These are phyloP conservation scores for Cephus cinctus DNA, from an alignment of 1,140 invertebrate species.

Conservation along the genomic window DNA sequence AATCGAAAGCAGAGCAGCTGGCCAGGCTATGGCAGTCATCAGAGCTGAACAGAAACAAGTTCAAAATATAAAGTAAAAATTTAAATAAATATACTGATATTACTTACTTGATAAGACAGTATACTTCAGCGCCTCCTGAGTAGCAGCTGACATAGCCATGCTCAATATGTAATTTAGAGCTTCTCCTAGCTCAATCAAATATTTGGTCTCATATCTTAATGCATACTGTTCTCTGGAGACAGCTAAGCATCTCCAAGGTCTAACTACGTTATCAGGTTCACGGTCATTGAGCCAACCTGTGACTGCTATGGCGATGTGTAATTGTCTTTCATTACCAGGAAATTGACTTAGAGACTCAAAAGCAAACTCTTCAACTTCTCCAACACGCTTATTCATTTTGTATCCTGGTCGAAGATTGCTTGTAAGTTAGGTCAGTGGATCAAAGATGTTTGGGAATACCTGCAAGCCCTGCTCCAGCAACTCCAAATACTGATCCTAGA, in stretches of 20 bases:
- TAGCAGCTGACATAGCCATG: slow-evolving; percentile 67
- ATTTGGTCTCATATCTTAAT: slow-evolving; percentile 68
- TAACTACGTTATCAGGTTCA: slow-evolving; percentile 51
- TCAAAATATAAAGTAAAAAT: not conserved
- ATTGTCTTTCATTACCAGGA: slow-evolving; percentile 45
- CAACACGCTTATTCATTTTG: slow-evolving; percentile 73
- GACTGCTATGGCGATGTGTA: slow-evolving; percentile 68
- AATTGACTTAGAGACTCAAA: slow-evolving; percentile 59
- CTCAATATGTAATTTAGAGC: slow-evolving; percentile 66
- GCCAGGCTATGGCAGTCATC: slow-evolving; percentile 70
- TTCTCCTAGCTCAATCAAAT: slow-evolving; percentile 66
- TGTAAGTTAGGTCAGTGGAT: not conserved
- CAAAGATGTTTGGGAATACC: slow-evolving; percentile 43
- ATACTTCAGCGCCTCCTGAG: slow-evolving; percentile 74
- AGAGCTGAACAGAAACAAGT: slow-evolving; percentile 54
- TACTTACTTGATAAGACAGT: slow-evolving; percentile 66
- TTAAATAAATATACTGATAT: too few species aligned
- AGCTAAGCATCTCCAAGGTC: slow-evolving; percentile 63
- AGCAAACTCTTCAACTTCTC: slow-evolving; percentile 70
- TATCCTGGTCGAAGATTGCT: slow-evolving; percentile 54
- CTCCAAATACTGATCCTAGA: slow-evolving; percentile 69
- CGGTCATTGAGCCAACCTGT: slow-evolving; percentile 66
- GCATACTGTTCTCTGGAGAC: slow-evolving; percentile 70
- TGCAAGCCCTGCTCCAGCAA: slow-evolving; percentile 67
- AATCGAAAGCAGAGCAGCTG: slow-evolving; percentile 63